Percentiles rank a stretch among this genome's conserved stretches.
phyloP scores from a whole-genome alignment of 2,797 vertebrate species.

The Picus viridis region DNA sequence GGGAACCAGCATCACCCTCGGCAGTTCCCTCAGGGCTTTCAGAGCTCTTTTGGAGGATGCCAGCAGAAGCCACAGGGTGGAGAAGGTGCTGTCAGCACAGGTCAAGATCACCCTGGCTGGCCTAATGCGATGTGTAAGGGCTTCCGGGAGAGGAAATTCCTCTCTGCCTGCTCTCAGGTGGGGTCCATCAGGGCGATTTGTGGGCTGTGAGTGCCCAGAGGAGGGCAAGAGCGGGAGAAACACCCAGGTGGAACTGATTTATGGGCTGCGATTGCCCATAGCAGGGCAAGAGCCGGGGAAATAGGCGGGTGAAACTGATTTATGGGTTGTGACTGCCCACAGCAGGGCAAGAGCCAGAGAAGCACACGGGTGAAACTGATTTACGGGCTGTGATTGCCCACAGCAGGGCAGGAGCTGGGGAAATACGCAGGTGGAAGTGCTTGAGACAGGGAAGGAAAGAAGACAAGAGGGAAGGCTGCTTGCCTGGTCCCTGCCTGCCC shows the following conservation, averaged over 20 bases:
- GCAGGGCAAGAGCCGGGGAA: background rate
- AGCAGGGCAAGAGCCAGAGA: too few species aligned
- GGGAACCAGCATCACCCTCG: background rate
- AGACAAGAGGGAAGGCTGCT: too few species aligned
- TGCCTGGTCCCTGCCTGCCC: background rate
- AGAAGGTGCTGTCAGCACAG: rapidly evolving
- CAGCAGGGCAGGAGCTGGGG: too few species aligned
- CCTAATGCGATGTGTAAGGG: background rate
- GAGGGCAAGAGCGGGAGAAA: background rate
- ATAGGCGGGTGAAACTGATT: background rate
- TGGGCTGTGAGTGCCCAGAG: rapidly evolving
- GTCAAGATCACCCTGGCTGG: background rate
- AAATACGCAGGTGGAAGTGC: background rate
- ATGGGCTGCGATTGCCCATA: rapidly evolving
- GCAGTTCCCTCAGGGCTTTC: too few species aligned
- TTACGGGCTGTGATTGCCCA: too few species aligned
- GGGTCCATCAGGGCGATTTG: background rate
- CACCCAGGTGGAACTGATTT: background rate
- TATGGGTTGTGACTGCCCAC: too few species aligned
- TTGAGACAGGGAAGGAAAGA: background rate
- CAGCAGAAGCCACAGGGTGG: background rate
- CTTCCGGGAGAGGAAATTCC: background rate
- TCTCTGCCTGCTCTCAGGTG: background rate
- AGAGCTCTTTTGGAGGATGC: background rate
- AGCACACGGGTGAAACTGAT: too few species aligned